Conservation (phyloP, 2,888 invertebrate genomes). For the Drosophila kanekoi region DNA sequence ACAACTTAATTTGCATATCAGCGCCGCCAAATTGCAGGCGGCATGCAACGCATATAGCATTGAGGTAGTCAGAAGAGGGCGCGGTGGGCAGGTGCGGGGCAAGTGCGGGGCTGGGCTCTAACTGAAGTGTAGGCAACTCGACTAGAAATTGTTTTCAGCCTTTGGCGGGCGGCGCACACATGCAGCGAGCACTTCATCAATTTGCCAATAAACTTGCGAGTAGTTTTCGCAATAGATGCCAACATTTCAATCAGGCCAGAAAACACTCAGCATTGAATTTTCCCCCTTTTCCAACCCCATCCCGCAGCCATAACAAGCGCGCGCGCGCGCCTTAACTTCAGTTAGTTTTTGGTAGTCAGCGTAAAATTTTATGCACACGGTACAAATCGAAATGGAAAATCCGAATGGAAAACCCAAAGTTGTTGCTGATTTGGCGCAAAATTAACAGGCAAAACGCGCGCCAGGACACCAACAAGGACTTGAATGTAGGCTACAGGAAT, state of each 20-base stretch:
- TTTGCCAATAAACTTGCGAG: constrained; percentile 80
- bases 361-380: constrained; percentile 77
- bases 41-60: constrained; percentile 76
- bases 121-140: constrained; percentile 57
- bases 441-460: constrained; percentile 76
- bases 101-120: constrained; percentile 12
- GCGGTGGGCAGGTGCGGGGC: neutral
- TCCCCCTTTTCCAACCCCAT: neutral
- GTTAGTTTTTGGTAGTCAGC: constrained; percentile 66
- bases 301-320: no score
- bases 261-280: constrained; percentile 48
- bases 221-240: constrained; percentile 79
- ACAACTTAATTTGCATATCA: constrained; percentile 84
- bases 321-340: neutral
- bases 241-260: constrained; percentile 80
- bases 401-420: constrained; percentile 65
- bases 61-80: neutral
- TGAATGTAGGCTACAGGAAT: constrained; percentile 35
- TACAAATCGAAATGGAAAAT: constrained; percentile 69
- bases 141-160: constrained; percentile 68
- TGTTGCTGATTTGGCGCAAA: constrained; percentile 81
- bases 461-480: constrained; percentile 13
- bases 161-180: constrained; percentile 36
- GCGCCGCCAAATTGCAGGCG: constrained; percentile 83
- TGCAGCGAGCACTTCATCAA: constrained; percentile 71